These are phyloP conservation scores for Apostichopus japonicus DNA, from an alignment of 35 echinoderm and acorn worm genomes.

Conservation along the genomic window DNA sequence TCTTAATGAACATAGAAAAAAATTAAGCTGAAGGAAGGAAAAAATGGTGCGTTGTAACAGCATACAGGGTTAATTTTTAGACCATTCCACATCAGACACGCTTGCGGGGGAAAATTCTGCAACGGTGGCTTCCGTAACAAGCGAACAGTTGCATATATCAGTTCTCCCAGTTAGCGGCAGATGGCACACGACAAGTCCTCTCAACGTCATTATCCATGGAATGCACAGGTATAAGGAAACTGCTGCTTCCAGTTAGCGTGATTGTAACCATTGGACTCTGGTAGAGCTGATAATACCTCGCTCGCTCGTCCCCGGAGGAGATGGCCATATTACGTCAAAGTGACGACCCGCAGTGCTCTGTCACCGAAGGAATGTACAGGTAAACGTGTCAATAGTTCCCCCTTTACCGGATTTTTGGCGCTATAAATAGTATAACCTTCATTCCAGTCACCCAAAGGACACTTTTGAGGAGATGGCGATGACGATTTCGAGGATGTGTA, in stretches of 20 bases:
- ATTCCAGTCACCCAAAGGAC: neutral
- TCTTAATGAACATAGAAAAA: too few relatives aligned
- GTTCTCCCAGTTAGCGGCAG: neutral
- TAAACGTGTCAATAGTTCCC: slow-evolving; percentile 47
- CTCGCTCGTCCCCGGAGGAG: neutral
- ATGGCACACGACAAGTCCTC: neutral
- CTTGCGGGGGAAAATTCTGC: too few relatives aligned
- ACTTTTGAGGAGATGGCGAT: neutral
- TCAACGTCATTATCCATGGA: slow-evolving; percentile 13
- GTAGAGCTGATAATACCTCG: neutral
- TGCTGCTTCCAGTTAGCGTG: slow-evolving; percentile 3
- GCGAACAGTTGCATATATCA: neutral
- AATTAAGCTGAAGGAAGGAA: too few relatives aligned
- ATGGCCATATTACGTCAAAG: slow-evolving; percentile 25
- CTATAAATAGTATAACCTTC: slow-evolving; percentile 11
- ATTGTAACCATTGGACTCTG: slow-evolving; percentile 34
- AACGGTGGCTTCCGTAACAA: neutral
- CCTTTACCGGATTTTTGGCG: neutral
- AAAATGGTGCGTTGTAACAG: too few relatives aligned
- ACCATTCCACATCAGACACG: too few relatives aligned
- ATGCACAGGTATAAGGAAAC: slow-evolving; percentile 31
- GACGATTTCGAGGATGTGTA: neutral
- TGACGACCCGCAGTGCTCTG: slow-evolving; percentile 33
- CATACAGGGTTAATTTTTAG: too few relatives aligned
- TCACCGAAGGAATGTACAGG: slow-evolving; percentile 27